These are phyloP conservation scores for Luperina testacea DNA, from an alignment of 2,888 invertebrate species.

Conservation along the genomic window DNA sequence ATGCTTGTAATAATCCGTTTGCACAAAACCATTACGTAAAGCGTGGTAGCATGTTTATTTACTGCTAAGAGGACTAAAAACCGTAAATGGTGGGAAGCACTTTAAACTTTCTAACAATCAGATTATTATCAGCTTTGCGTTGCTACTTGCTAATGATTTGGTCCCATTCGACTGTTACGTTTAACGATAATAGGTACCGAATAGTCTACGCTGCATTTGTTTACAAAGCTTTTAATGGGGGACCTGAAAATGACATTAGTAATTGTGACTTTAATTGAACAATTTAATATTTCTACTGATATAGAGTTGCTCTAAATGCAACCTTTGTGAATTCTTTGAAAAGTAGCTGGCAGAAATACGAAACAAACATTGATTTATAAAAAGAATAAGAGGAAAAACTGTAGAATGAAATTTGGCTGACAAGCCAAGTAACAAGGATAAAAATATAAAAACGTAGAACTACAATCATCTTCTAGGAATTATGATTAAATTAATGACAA, in stretches of 20 bases:
- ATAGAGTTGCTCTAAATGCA: too few species aligned
- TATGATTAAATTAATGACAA: not conserved
- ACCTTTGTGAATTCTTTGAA: not conserved
- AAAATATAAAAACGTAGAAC: too few species aligned
- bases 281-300: not conserved
- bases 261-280: not conserved
- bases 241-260: not conserved
- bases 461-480: not conserved
- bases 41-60: constrained; percentile 33
- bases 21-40: constrained; percentile 22
- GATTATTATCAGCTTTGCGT: constrained; percentile 71
- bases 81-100: constrained; percentile 63
- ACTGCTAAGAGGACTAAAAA: constrained; percentile 38
- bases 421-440: too few species aligned
- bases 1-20: not conserved
- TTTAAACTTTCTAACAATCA: constrained; percentile 71
- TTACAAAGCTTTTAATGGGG: constrained; percentile 27
- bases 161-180: constrained; percentile 23
- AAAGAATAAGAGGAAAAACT: too few species aligned
- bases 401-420: too few species aligned
- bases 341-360: too few species aligned
- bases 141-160: constrained; percentile 44
- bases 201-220: constrained; percentile 14
- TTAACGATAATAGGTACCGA: constrained; percentile 11
- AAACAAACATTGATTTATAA: too few species aligned